phyloP scores from a whole-genome alignment of 37 sponge, comb jelly and placozoan species.

The Halisarca cf. caerulea region DNA sequence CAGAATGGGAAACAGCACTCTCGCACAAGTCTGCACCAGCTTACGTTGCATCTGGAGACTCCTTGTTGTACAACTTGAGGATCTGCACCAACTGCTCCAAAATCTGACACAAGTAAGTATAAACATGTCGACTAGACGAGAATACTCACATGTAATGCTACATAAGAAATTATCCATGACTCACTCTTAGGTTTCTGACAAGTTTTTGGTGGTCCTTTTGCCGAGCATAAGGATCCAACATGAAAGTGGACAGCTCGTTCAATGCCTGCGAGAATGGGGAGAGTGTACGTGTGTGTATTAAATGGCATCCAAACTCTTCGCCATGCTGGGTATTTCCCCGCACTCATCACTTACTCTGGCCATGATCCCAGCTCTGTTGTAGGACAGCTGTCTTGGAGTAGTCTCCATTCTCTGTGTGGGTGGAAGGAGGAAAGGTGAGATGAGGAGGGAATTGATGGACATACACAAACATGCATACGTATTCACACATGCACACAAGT shows the following conservation, averaged over 20 bases:
- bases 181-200: conserved; percentile 66
- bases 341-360: no score
- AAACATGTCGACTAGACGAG: neutral
- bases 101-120: conserved; percentile 25
- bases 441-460: no score
- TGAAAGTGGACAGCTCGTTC: conserved; percentile 29
- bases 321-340: no score
- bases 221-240: conserved; percentile 6
- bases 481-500: no score
- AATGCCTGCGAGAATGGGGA: conserved; percentile 30
- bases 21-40: neutral
- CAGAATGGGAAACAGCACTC: neutral
- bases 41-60: conserved; percentile 20
- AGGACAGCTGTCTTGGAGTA: no score
- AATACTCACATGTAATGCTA: neutral
- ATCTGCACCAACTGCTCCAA: conserved; percentile 51
- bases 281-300: neutral
- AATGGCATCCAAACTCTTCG: no score
- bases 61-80: conserved; percentile 24
- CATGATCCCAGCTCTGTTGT: no score
- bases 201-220: conserved; percentile 72
- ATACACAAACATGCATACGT: no score
- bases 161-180: neutral
- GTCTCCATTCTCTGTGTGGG: no score
- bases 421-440: no score